A percentile compares a stretch with the other conserved stretches of the same genome.
phyloP scores from a whole-genome alignment of 2,888 invertebrate genomes.

The Biston betularia region DNA sequence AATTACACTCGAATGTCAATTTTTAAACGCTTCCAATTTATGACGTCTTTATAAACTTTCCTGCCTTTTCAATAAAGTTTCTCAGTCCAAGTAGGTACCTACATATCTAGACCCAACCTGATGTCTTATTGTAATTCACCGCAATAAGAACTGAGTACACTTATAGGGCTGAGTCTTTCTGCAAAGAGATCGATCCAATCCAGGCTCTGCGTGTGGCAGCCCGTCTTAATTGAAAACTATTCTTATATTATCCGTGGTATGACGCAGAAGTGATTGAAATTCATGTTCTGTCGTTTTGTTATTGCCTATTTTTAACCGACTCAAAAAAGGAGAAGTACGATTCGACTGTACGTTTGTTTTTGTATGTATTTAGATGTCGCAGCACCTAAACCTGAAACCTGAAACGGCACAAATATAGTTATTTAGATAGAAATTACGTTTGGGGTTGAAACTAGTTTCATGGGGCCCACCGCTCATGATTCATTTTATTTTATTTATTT shows the following conservation, averaged over 20 bases:
- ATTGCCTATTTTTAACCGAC: background rate
- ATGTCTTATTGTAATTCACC: conserved; percentile 5
- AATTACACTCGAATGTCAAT: no score
- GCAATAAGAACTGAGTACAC: conserved; percentile 10
- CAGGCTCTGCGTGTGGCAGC: conserved; percentile 44
- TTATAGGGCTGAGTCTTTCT: background rate
- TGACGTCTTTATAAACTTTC: conserved; percentile 1
- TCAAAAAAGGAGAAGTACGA: background rate
- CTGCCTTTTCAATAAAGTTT: background rate
- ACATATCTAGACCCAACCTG: background rate
- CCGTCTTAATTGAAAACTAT: conserved; percentile 50
- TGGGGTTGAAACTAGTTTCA: no score
- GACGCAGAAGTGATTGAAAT: background rate
- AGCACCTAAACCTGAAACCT: no score
- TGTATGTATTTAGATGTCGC: background rate
- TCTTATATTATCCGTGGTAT: conserved; percentile 14
- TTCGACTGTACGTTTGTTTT: background rate
- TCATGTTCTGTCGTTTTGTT: background rate
- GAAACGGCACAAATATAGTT: no score
- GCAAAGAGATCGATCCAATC: background rate
- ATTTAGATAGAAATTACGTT: no score
- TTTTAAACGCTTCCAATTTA: conserved; percentile 9
- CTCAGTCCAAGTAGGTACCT: background rate
- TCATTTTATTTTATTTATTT: no score
- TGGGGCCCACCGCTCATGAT: no score